Percentiles rank a stretch among this genome's conserved stretches.
These are phyloP conservation scores for Acholoe squamosa DNA, from an alignment of 2,888 invertebrate species.

Conservation along the genomic window DNA sequence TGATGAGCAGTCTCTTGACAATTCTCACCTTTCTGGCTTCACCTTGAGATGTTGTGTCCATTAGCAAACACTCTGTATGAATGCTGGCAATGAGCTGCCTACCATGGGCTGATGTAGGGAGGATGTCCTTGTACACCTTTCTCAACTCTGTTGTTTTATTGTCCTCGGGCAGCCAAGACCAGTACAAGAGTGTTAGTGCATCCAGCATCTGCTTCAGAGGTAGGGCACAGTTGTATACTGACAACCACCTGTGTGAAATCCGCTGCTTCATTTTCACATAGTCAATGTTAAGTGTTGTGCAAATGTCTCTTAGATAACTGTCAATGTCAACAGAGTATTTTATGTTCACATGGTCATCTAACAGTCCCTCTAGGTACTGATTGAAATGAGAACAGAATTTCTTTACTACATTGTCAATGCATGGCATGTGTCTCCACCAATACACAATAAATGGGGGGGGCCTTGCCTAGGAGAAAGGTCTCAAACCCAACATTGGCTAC, in stretches of 20 bases:
- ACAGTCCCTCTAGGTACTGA: not conserved
- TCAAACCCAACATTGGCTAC: not conserved
- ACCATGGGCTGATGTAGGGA: not conserved
- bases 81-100: not conserved
- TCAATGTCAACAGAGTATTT: not conserved
- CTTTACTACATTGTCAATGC: not conserved
- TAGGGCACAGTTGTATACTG: constrained; percentile 1
- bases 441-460: not conserved
- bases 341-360: constrained; percentile 18
- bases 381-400: not conserved
- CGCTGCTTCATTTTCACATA: not conserved
- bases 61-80: not conserved
- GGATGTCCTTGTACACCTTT: not conserved
- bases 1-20: not conserved
- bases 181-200: constrained; percentile 1
- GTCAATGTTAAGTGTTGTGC: not conserved
- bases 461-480: not conserved
- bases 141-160: not conserved
- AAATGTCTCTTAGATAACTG: not conserved
- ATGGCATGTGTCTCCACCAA: not conserved
- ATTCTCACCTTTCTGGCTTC: not conserved
- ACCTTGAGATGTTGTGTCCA: not conserved
- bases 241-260: not conserved
- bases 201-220: not conserved
- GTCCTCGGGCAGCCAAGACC: not conserved